These are phyloP conservation scores for Podiceps cristatus DNA, from an alignment of 2,113 vertebrate species.

Conservation along the genomic window DNA sequence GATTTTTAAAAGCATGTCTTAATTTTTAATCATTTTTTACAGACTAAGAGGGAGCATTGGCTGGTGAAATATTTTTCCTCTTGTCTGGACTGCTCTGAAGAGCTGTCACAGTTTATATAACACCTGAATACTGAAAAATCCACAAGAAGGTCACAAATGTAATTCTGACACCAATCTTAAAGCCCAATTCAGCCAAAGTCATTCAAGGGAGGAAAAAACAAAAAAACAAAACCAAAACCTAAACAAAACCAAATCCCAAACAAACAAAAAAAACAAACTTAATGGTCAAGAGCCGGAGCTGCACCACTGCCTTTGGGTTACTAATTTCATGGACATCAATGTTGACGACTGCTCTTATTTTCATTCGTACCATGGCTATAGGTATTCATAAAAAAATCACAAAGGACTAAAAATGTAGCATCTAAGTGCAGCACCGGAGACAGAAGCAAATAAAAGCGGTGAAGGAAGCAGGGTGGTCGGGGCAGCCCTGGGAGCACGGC, in stretches of 20 bases:
- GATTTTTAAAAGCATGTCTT: not conserved
- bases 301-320: not conserved
- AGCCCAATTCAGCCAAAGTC: not conserved
- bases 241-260: too few species aligned
- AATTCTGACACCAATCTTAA: not conserved
- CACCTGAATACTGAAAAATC: not conserved
- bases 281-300: not conserved
- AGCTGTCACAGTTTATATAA: not conserved
- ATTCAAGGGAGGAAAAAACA: not conserved
- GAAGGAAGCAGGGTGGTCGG: not conserved
- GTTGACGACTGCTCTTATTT: not conserved
- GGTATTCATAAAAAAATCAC: not conserved
- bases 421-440: not conserved
- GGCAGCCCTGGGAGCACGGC: not conserved
- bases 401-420: not conserved
- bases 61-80: not conserved
- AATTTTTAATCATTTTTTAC: not conserved
- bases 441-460: not conserved
- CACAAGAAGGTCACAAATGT: not conserved
- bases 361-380: not conserved
- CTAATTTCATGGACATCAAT: not conserved
- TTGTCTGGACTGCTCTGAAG: not conserved
- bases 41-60: not conserved
- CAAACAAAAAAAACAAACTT: not conserved
- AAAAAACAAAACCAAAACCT: too few species aligned